A percentile compares a stretch with the other conserved stretches of the same genome.
These are phyloP conservation scores for Triplophysa yarkandensis DNA, from an alignment of 2,797 vertebrate species.

Conservation along the genomic window DNA sequence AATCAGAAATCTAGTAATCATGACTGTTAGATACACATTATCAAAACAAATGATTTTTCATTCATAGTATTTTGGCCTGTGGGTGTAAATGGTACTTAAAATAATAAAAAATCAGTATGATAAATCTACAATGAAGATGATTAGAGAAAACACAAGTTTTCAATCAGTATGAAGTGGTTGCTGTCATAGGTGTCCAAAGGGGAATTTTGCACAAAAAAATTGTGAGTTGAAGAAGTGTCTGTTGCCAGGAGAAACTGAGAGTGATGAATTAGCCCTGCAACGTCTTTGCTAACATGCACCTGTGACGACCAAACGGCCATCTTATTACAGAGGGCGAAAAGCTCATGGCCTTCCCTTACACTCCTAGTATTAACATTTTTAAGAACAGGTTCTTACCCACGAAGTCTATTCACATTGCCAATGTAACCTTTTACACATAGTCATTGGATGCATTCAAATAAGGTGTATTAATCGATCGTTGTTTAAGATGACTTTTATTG, in stretches of 20 bases:
- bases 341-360: conserved; percentile 44
- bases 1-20: neutral
- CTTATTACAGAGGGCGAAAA: conserved; percentile 60
- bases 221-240: conserved; percentile 53
- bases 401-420: conserved; percentile 9
- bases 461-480: conserved; percentile 4
- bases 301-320: conserved; percentile 67
- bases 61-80: conserved; percentile 34
- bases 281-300: conserved; percentile 62
- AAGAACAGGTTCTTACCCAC: neutral
- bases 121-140: conserved; percentile 24
- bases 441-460: conserved; percentile 21
- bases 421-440: conserved; percentile 43
- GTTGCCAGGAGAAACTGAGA: conserved; percentile 59
- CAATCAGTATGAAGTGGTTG: conserved; percentile 22
- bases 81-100: conserved; percentile 21
- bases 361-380: conserved; percentile 29
- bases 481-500: conserved; percentile 13
- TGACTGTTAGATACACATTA: neutral
- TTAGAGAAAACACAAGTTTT: no score
- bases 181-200: conserved; percentile 53
- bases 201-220: conserved; percentile 59
- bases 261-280: conserved; percentile 64
- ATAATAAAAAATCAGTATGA: conserved; percentile 11
- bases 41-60: neutral